Evolutionary conservation across 2,113 vertebrate species (phyloP).

Genomic region (Menura novaehollandiae): DNA sequence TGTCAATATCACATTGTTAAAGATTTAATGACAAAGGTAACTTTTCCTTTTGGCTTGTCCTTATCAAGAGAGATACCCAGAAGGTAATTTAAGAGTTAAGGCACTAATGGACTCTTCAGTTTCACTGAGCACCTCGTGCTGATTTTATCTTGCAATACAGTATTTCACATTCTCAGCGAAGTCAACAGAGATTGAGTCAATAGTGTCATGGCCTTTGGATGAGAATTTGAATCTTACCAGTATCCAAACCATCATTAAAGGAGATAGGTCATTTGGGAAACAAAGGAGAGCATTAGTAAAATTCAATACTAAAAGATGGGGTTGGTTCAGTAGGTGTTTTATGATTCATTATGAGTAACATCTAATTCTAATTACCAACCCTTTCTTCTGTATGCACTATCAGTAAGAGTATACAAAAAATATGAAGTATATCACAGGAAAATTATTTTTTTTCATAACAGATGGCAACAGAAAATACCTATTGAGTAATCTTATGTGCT

Average conservation of each 20-base stretch:
- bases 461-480: constrained; percentile 43
- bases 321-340: constrained; percentile 28
- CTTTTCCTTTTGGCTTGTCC: constrained; percentile 13
- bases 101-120: constrained; percentile 68
- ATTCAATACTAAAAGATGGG: constrained; percentile 45
- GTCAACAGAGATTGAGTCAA: constrained; percentile 81
- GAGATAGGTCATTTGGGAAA: constrained; percentile 45
- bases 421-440: neutral
- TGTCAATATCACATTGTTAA: constrained; percentile 43
- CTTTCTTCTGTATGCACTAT: neutral
- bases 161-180: constrained; percentile 87
- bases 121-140: constrained; percentile 55
- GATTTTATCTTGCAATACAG: constrained; percentile 84
- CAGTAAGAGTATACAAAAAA: neutral
- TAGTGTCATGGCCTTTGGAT: constrained; percentile 68
- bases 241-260: constrained; percentile 33
- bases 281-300: constrained; percentile 40
- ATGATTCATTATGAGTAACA: constrained; percentile 15
- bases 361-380: constrained; percentile 25
- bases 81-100: constrained; percentile 57
- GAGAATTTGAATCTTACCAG: constrained; percentile 54
- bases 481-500: neutral
- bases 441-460: constrained; percentile 20
- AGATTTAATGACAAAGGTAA: constrained; percentile 56
- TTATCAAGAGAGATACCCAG: constrained; percentile 31